Conservation (phyloP, 1,140 invertebrate genomes). For the Micrasema longulum region DNA sequence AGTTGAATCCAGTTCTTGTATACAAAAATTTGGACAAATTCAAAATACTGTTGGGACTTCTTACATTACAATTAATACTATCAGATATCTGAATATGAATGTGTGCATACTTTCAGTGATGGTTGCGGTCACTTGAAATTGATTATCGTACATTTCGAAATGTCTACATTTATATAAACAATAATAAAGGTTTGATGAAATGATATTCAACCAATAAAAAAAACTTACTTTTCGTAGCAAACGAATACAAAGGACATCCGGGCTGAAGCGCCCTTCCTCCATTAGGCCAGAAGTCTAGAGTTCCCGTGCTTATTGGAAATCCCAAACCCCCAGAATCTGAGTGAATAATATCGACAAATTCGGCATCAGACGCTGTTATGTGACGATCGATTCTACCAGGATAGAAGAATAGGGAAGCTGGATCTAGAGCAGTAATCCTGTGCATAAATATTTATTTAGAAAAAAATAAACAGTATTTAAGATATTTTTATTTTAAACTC, state of each 20-base stretch:
- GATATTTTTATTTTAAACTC: not conserved
- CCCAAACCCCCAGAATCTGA: conserved; percentile 65
- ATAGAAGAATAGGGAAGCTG: conserved; percentile 61
- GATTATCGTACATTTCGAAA: no score
- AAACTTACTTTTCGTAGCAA: not conserved
- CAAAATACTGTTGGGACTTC: no score
- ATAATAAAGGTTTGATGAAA: no score
- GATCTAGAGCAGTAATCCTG: conserved; percentile 68
- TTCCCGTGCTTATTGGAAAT: conserved; percentile 67
- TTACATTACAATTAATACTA: no score
- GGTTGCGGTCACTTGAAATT: no score
- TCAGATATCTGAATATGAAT: no score
- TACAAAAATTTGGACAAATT: no score
- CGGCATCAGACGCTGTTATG: conserved; percentile 60
- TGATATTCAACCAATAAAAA: no score
- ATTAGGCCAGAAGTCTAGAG: conserved; percentile 75
- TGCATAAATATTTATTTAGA: conserved; percentile 18
- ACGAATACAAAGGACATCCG: conserved; percentile 65
- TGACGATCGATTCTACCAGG: conserved; percentile 47
- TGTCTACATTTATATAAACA: no score
- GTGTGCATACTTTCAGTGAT: no score
- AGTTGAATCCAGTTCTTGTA: no score
- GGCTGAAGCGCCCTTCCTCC: conserved; percentile 72
- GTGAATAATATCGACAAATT: conserved; percentile 71
- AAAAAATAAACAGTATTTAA: not conserved